A percentile compares a stretch with the other conserved stretches of the same genome.
Conservation (phyloP, 2,113 vertebrate genomes). For the Semicossyphus pulcher region DNA sequence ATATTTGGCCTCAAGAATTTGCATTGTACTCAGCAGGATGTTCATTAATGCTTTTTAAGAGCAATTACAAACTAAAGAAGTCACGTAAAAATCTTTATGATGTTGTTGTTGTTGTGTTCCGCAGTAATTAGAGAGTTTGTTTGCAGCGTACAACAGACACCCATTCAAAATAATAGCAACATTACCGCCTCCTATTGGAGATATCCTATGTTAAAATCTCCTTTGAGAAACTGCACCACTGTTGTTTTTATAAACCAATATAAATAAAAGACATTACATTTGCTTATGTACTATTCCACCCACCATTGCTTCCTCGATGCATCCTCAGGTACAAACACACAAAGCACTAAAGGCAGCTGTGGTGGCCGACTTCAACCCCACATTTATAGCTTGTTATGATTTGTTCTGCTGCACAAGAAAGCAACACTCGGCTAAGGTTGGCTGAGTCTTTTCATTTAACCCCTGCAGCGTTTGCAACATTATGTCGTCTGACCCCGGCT, state of each 20-base stretch:
- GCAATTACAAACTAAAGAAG: not conserved
- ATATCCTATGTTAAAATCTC: not conserved
- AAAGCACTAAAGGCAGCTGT: conserved; percentile 23
- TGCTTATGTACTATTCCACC: not conserved
- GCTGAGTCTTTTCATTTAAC: conserved; percentile 42
- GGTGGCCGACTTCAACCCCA: conserved; percentile 22
- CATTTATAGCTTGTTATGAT: conserved; percentile 16
- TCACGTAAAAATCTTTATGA: conserved; percentile 4
- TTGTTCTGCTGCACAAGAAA: conserved; percentile 29
- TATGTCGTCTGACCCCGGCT: conserved; percentile 17
- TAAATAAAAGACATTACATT: conserved; percentile 1
- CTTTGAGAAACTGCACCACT: not conserved
- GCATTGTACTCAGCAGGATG: conserved; percentile 34
- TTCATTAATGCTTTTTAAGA: conserved; percentile 29
- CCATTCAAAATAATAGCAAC: conserved; percentile 5
- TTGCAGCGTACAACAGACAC: not conserved
- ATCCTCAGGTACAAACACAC: conserved; percentile 19
- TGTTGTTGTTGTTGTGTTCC: conserved; percentile 9
- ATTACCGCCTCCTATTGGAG: not conserved
- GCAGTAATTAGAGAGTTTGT: conserved; percentile 10
- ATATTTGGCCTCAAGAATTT: conserved; percentile 24
- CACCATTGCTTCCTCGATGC: conserved; percentile 1
- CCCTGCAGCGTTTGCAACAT: conserved; percentile 39
- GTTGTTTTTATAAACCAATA: conserved; percentile 10
- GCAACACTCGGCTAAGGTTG: conserved; percentile 26